Evolutionary conservation across 2,113 vertebrate genomes (phyloP).

Genomic region (Anthoscopus minutus): DNA sequence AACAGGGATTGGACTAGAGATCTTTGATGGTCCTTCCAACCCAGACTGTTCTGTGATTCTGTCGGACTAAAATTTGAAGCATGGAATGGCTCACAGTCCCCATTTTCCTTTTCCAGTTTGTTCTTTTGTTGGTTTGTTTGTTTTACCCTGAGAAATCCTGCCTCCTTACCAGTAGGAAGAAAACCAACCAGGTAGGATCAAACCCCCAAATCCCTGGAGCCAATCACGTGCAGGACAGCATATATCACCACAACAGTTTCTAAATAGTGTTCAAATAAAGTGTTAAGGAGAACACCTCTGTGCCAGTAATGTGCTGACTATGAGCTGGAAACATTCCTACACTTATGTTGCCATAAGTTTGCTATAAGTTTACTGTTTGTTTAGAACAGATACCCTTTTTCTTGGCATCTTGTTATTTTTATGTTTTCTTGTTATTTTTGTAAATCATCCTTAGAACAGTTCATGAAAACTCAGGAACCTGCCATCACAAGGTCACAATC

Average conservation of each 20-base stretch:
- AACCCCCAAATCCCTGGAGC: background rate
- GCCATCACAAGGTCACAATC: background rate
- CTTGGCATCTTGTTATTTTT: no score
- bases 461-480: background rate
- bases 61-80: background rate
- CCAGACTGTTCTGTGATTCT: background rate
- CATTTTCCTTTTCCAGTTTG: background rate
- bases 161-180: background rate
- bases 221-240: rapidly evolving
- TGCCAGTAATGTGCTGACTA: background rate
- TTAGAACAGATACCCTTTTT: background rate
- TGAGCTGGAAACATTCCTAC: background rate
- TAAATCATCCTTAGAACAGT: background rate
- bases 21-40: background rate
- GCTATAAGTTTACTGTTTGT: background rate
- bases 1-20: background rate
- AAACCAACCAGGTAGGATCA: background rate
- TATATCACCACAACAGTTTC: rapidly evolving
- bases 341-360: background rate
- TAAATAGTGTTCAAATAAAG: background rate
- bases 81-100: background rate
- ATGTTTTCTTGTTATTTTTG: no score
- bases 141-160: background rate
- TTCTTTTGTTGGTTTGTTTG: background rate
- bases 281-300: background rate